Evolutionary conservation across 1,140 invertebrate genomes (phyloP), one percentile per base, ranked within the genome.

Genomic region (Anastrepha obliqua): DNA sequence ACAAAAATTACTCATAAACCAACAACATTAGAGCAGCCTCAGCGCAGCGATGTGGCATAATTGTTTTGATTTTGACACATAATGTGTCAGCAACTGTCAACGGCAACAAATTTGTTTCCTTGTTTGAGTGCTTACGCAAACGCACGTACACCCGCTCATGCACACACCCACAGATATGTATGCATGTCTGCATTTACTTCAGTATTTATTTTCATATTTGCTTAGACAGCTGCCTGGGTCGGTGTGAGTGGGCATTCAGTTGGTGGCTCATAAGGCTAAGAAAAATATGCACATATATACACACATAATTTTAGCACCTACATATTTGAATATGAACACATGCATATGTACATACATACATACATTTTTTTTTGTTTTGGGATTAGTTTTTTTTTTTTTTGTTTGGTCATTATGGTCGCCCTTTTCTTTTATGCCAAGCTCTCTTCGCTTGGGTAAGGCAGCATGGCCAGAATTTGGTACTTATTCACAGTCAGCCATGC

Each of bases 11-110:
- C 3, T 3, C 8, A 29, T 29, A n/a, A 5, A 74, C 4, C 42
- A 44, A 74, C 42, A 74, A 74, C 44, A 6, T 4, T 51, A 74
- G 39, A 42, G 55, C 29, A 39, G 7, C 64, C 11, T n/a, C 5
- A 20, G 29, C 29, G 47, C 47, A 58, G 20, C 47, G 9, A 81
- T 81, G n/a, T 81, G 74, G 1, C 47, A 81, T 55, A 55, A 58
- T 29, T 55, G 47, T 58, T 81, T 55, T 58, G 51, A 55, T 58
- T 81, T 81, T 58, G 51, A 58, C 51, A 81, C 47, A 20, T 81
- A 51, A 81, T 81, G 6, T 58, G 47, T 81, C 74, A 58, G 13
- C 47, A 81, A 8, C 74, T 81, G 74, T 55, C 74, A 81, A 58
- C 74, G 20, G 4, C 6, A 51, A 55, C 74, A 58, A 81, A 55